Evolutionary conservation across 2,113 vertebrate species (phyloP).

Genomic region (Euleptes europaea): DNA sequence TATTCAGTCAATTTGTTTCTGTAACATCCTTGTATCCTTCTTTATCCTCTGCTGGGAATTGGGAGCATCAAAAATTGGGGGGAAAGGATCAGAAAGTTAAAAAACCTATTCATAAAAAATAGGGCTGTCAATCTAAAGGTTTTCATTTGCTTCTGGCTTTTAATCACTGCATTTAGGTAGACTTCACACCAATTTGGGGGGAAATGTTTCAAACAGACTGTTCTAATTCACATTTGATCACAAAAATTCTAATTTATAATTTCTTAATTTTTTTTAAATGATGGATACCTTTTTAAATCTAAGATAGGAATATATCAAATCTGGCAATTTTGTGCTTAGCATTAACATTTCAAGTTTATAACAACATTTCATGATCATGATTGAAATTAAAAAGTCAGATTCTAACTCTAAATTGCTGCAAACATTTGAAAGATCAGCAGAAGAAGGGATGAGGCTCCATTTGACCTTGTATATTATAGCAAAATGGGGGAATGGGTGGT

Average conservation of each 20-base stretch:
- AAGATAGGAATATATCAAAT: background rate
- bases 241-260: background rate
- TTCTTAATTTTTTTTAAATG: too few relatives aligned
- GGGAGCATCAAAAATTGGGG: background rate
- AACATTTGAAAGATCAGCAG: background rate
- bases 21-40: too few relatives aligned
- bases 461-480: background rate
- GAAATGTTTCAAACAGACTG: background rate
- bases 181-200: background rate
- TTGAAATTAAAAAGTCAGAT: background rate
- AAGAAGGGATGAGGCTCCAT: background rate
- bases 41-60: background rate
- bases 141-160: slow-evolving; percentile 7
- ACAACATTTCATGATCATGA: background rate
- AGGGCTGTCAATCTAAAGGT: background rate
- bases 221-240: background rate
- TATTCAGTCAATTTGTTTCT: too few relatives aligned
- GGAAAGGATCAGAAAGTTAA: background rate
- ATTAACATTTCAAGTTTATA: background rate
- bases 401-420: background rate
- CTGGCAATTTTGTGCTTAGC: background rate
- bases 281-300: background rate
- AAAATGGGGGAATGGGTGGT: background rate
- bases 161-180: background rate
- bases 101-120: background rate